Percentiles rank a stretch among this genome's conserved stretches.
Conservation (phyloP, 2,113 vertebrate genomes). For the Cricetomys ansorgei region DNA sequence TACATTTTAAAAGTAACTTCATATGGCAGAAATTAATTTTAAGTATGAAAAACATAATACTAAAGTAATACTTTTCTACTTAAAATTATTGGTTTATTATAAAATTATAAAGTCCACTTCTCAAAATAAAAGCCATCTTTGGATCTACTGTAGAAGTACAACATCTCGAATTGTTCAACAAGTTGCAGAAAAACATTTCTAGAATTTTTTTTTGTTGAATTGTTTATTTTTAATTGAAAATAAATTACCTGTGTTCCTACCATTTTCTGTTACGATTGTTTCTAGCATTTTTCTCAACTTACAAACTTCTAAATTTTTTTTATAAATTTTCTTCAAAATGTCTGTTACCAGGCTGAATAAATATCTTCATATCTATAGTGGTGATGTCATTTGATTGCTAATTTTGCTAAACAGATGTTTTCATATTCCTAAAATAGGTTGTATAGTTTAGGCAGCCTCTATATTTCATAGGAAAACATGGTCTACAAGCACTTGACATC, state of each 20-base stretch:
- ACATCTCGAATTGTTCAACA: slow-evolving; percentile 83
- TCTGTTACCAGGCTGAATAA: slow-evolving; percentile 92
- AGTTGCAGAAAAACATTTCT: slow-evolving; percentile 83
- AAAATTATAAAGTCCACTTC: slow-evolving; percentile 89
- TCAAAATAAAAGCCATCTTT: slow-evolving; percentile 81
- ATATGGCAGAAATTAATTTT: slow-evolving; percentile 90
- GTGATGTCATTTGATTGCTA: slow-evolving; percentile 95
- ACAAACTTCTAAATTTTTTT: slow-evolving; percentile 92
- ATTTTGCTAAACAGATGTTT: slow-evolving; percentile 94
- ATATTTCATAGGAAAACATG: slow-evolving; percentile 14
- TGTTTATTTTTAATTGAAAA: too few relatives aligned
- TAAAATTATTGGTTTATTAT: slow-evolving; percentile 95
- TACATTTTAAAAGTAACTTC: slow-evolving; percentile 86
- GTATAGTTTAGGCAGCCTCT: background rate
- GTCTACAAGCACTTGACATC: slow-evolving; percentile 15
- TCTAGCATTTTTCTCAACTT: slow-evolving; percentile 84
- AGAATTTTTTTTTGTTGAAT: too few relatives aligned
- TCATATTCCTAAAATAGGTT: slow-evolving; percentile 90
- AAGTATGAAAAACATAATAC: slow-evolving; percentile 97
- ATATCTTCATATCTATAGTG: slow-evolving; percentile 91
- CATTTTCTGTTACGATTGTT: slow-evolving; percentile 57
- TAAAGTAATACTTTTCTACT: slow-evolving; percentile 94
- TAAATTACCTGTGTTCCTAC: slow-evolving; percentile 66
- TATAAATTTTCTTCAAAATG: slow-evolving; percentile 91
- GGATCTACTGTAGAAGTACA: slow-evolving; percentile 77